A percentile compares a stretch with the other conserved stretches of the same genome.
These are phyloP conservation scores for Rhea americana DNA, from an alignment of 2,113 vertebrate genomes.

Conservation along the genomic window DNA sequence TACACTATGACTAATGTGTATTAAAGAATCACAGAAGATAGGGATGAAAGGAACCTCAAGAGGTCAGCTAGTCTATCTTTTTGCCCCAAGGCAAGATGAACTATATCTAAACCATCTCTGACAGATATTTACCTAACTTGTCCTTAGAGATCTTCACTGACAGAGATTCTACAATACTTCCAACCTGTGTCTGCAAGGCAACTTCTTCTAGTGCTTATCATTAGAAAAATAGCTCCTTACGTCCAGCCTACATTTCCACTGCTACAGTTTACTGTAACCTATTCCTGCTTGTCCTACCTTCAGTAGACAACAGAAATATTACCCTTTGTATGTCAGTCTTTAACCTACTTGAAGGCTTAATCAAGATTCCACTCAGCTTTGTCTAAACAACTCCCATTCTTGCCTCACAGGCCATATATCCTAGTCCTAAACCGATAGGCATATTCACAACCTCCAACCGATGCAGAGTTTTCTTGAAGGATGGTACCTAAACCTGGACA, in stretches of 20 bases:
- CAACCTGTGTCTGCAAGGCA: not conserved
- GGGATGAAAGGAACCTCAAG: not conserved
- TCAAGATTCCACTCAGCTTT: not conserved
- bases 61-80: constrained; percentile 29
- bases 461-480: not conserved
- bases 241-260: not conserved
- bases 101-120: constrained; percentile 3
- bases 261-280: not conserved
- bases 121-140: constrained; percentile 15
- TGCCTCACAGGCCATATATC: not conserved
- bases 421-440: not conserved
- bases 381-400: not conserved
- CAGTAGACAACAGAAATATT: not conserved
- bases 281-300: not conserved
- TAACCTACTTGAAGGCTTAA: not conserved
- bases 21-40: constrained; percentile 6
- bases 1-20: not conserved
- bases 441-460: not conserved
- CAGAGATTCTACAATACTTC: not conserved
- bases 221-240: not conserved
- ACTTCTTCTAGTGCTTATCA: not conserved
- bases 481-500: not conserved
- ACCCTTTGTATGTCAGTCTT: not conserved
- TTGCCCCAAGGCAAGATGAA: constrained; percentile 20
- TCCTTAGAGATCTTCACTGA: not conserved